These are phyloP conservation scores for Acinonyx jubatus DNA, from an alignment of 2,113 vertebrate species.

Conservation along the genomic window DNA sequence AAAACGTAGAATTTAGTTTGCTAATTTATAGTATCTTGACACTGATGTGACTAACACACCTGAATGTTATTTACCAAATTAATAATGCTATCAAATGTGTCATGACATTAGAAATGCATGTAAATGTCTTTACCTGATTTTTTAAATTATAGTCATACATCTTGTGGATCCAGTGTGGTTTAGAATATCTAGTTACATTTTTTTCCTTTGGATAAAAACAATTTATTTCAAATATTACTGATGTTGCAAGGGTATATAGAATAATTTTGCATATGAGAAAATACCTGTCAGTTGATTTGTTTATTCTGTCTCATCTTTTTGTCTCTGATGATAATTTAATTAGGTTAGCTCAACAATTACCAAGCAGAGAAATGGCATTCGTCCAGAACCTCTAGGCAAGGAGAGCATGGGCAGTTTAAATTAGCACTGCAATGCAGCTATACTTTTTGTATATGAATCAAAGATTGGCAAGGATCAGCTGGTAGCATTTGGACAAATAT, in stretches of 20 bases:
- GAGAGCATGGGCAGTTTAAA: background rate
- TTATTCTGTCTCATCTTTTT: background rate
- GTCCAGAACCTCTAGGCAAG: background rate
- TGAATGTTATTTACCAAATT: background rate
- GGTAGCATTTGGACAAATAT: background rate
- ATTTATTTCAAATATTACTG: background rate
- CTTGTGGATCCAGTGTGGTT: background rate
- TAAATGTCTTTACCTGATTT: background rate
- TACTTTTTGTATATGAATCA: background rate
- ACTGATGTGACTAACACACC: background rate
- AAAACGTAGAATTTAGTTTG: conserved; percentile 15
- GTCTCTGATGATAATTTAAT: background rate
- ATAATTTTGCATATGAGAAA: background rate
- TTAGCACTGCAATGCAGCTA: background rate
- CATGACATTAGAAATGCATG: background rate
- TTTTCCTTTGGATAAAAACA: background rate
- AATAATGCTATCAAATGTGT: background rate
- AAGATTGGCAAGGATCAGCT: background rate
- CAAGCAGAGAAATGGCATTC: background rate
- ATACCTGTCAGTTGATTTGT: background rate
- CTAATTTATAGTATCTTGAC: background rate
- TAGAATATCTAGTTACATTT: background rate
- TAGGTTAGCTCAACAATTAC: background rate
- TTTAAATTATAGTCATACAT: background rate
- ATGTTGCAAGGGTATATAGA: background rate